Base-by-base conservation (phyloP, 92 coral and sea anemone species). In the Metridium senile region DNA sequence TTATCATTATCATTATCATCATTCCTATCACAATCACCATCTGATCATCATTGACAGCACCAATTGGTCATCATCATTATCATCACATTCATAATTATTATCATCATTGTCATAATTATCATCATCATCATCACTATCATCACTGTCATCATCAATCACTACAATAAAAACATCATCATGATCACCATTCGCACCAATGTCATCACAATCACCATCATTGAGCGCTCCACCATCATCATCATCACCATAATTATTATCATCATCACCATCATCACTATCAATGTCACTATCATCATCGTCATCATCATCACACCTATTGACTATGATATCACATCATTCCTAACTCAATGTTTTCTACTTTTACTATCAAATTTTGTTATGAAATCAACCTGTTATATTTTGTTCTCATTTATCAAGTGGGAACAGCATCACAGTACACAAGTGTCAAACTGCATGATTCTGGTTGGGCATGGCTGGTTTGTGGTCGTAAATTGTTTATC, bases 401-500 rank as follows among this genome's bases (percentile, higher is more conserved):
- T 11, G 1, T 13, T 13, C 16, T 22, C 31, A 22, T 2, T 25
- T 62, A 9, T 28, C 7, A 20, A 62, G 61, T 30, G 2, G 70
- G 58, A 16, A 27, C 33, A 2, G 62, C 82, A 64, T 66, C 76
- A 39, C 93, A 89, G 47, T 88, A 86, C 63, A 80, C 87, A 45
- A 95, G 91, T 71, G 93, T 88, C 29, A 84, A 87, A 78, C 84
- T 95, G 62, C 89, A 85, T 58, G 83, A 89, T 26, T 89, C 91
- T 17, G 99, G 99, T 25, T 95, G 99, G 99, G 99, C 99, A 11
- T 95, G 99, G 99, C 81, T 95, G 74, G 97, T 95, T 30, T 83
- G 82, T 76, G 93, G 97, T 8, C 81, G 99, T 63, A 86, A 84
- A 71, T 70, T 94, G 64, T 78, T 92, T 39, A 81, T 94, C 31